A percentile compares a stretch with the other conserved stretches of the same genome.
These are phyloP conservation scores for Ceratitis capitata DNA, from an alignment of 1,140 invertebrate species.

Conservation along the genomic window DNA sequence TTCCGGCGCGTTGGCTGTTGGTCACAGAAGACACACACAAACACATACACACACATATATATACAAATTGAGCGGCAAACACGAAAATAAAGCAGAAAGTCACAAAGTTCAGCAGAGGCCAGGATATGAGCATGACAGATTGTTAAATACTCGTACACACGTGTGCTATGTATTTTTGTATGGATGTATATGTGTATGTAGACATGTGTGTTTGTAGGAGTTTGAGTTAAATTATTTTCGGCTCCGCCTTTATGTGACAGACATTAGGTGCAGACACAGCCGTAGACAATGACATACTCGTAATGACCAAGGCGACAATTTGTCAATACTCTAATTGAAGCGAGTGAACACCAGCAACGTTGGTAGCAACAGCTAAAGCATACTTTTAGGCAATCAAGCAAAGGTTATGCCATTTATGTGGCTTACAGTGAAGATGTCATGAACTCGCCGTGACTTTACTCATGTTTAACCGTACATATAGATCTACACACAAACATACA, in stretches of 20 bases:
- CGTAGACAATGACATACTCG: too few species aligned
- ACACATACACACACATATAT: neutral
- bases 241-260: conserved; percentile 24
- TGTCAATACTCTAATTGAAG: conserved; percentile 39
- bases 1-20: neutral
- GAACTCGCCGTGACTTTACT: neutral
- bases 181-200: neutral
- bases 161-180: neutral
- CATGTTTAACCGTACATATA: neutral
- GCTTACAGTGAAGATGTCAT: neutral
- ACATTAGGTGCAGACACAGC: conserved; percentile 35
- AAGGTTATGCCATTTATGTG: neutral
- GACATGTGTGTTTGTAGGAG: neutral
- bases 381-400: conserved; percentile 16
- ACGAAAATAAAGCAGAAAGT: neutral
- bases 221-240: conserved; percentile 2
- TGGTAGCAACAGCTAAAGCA: neutral
- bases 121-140: neutral
- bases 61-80: neutral
- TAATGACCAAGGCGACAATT: conserved; percentile 36
- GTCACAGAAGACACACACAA: neutral
- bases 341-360: neutral
- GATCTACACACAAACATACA: neutral
- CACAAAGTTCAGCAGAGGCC: neutral
- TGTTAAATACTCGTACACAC: neutral